Evolutionary conservation across 2,888 invertebrate genomes (phyloP).

Genomic region (Microctonus brassicae): DNA sequence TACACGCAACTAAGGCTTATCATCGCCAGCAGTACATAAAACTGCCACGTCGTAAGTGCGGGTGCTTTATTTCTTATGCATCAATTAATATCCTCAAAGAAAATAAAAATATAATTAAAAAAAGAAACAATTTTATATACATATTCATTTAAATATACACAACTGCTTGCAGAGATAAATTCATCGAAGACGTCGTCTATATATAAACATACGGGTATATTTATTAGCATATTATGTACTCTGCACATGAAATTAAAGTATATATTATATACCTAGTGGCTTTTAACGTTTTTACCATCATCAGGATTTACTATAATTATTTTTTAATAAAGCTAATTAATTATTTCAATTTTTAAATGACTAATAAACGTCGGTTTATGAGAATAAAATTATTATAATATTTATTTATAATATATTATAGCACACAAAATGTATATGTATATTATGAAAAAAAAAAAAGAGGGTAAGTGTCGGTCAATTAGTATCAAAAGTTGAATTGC

Average conservation of each 20-base stretch:
- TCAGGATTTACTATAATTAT: neutral
- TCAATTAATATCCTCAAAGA: neutral
- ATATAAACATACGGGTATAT: neutral
- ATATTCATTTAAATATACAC: neutral
- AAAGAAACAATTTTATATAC: no score
- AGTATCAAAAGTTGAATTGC: conserved; percentile 10
- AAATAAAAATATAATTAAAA: no score
- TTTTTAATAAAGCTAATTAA: neutral
- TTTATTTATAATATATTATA: no score
- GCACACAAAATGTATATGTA: no score
- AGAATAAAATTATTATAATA: neutral
- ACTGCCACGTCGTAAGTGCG: neutral
- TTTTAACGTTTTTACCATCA: neutral
- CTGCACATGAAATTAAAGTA: no score
- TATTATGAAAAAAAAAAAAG: conserved; percentile 10
- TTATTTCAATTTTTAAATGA: neutral
- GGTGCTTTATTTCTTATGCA: neutral
- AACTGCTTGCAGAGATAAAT: neutral
- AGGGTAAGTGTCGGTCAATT: conserved; percentile 24
- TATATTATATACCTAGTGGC: no score
- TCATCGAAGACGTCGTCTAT: neutral
- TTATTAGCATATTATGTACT: no score
- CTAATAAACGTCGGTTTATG: neutral
- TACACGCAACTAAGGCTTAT: neutral
- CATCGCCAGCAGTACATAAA: neutral